phyloP scores from a whole-genome alignment of 2,797 vertebrate genomes.

The Malacoctenus gilli region DNA sequence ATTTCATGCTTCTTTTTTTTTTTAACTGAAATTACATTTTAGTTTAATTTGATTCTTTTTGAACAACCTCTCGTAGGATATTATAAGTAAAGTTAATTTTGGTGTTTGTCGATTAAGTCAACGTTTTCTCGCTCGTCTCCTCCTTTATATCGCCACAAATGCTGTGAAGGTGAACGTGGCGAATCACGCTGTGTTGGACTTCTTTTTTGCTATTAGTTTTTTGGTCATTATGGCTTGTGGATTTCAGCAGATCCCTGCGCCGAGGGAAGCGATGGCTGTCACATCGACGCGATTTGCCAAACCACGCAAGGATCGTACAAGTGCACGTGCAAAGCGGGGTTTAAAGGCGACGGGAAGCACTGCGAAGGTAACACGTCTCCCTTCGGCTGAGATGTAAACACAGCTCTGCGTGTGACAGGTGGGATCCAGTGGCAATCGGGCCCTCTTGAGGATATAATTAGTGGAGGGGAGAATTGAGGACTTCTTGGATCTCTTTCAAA shows the following conservation, averaged over 20 bases:
- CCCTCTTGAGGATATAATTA: too few species aligned
- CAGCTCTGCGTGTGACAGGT: too few species aligned
- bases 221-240: constrained; percentile 18
- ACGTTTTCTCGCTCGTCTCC: too few species aligned
- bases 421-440: too few species aligned
- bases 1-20: constrained; percentile 6
- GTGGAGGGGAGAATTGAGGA: too few species aligned
- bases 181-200: neutral
- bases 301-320: constrained; percentile 92
- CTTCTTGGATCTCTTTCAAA: too few species aligned
- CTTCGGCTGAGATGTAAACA: constrained; percentile 5
- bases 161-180: neutral
- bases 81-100: neutral
- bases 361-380: constrained; percentile 86
- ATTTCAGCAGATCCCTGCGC: constrained; percentile 88
- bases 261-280: constrained; percentile 92
- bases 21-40: neutral
- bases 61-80: neutral
- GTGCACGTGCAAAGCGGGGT: constrained; percentile 94
- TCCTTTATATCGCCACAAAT: neutral
- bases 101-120: neutral
- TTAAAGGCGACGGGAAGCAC: constrained; percentile 90
- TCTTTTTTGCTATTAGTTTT: constrained; percentile 11
- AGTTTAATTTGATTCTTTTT: constrained; percentile 2
- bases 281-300: constrained; percentile 95